Percentiles rank a stretch among this genome's conserved stretches.
Evolutionary conservation across 2,888 invertebrate genomes (phyloP).

Genomic region (Drymonia ruficornis): DNA sequence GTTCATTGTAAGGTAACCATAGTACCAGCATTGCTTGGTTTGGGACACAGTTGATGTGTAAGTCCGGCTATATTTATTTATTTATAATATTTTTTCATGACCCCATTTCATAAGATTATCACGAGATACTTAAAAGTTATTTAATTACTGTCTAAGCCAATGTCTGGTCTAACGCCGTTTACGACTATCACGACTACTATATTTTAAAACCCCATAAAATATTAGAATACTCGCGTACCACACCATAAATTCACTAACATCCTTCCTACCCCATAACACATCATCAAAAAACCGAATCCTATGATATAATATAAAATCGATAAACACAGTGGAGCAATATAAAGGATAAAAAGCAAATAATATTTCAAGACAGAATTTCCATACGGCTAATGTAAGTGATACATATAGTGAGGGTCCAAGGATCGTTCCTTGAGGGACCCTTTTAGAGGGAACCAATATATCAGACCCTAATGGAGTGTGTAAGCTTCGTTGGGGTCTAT

Average conservation of each 20-base stretch:
- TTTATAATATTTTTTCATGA: background rate
- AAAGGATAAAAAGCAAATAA: constrained; percentile 67
- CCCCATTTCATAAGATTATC: background rate
- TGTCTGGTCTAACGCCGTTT: constrained; percentile 8
- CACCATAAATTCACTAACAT: constrained; percentile 5
- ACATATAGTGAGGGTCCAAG: constrained; percentile 68
- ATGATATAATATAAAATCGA: constrained; percentile 20
- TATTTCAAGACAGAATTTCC: constrained; percentile 69
- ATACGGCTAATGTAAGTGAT: constrained; percentile 76
- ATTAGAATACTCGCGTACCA: background rate
- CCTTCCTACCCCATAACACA: constrained; percentile 5
- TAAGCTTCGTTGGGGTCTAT: constrained; percentile 59
- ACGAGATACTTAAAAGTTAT: background rate
- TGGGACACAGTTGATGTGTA: too few species aligned
- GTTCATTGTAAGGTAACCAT: too few species aligned
- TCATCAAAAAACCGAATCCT: constrained; percentile 9
- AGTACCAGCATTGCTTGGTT: too few species aligned
- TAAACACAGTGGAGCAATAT: constrained; percentile 22
- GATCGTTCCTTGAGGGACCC: constrained; percentile 75
- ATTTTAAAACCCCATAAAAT: constrained; percentile 10
- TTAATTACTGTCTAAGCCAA: constrained; percentile 3
- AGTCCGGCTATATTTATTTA: too few species aligned
- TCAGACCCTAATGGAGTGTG: constrained; percentile 79
- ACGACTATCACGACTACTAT: constrained; percentile 7
- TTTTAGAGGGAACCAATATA: constrained; percentile 79